Evolutionary conservation across 2,888 invertebrate genomes (phyloP).

Genomic region (Hyposoter dolosus): DNA sequence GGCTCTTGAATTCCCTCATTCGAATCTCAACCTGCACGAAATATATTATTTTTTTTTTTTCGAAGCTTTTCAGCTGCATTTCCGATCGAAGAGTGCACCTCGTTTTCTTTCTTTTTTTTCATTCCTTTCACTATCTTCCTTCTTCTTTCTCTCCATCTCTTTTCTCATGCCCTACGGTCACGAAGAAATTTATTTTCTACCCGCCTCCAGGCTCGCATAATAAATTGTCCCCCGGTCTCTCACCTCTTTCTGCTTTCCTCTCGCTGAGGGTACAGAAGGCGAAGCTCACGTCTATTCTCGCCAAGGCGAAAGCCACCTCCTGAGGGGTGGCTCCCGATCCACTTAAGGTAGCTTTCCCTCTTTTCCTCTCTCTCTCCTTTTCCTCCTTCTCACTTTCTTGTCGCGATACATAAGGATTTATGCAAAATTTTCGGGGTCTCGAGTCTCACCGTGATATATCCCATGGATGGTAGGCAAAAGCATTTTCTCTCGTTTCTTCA

Average conservation of each 20-base stretch:
- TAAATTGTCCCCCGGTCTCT: conserved; percentile 61
- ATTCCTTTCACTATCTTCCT: not conserved
- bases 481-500: conserved; percentile 37
- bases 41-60: conserved; percentile 1
- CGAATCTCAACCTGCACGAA: conserved; percentile 14
- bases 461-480: conserved; percentile 28
- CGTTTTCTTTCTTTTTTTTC: conserved; percentile 34
- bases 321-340: conserved; percentile 43
- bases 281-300: conserved; percentile 59
- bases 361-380: conserved; percentile 36
- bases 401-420: conserved; percentile 73
- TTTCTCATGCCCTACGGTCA: conserved; percentile 49
- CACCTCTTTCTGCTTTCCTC: conserved; percentile 15
- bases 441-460: conserved; percentile 41
- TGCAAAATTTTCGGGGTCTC: conserved; percentile 66
- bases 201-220: conserved; percentile 66
- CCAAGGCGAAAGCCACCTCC: conserved; percentile 53
- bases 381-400: conserved; percentile 21
- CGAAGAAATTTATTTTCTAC: conserved; percentile 64
- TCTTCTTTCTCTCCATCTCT: conserved; percentile 37
- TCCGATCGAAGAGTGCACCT: conserved; percentile 21
- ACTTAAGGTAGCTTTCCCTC: conserved; percentile 57
- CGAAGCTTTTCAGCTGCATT: conserved; percentile 25
- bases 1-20: conserved; percentile 31
- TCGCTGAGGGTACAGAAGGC: conserved; percentile 29